Percentiles rank a stretch among this genome's conserved stretches.
Evolutionary conservation across 2,888 invertebrate species (phyloP).

Genomic region (Vesta saturnalis): DNA sequence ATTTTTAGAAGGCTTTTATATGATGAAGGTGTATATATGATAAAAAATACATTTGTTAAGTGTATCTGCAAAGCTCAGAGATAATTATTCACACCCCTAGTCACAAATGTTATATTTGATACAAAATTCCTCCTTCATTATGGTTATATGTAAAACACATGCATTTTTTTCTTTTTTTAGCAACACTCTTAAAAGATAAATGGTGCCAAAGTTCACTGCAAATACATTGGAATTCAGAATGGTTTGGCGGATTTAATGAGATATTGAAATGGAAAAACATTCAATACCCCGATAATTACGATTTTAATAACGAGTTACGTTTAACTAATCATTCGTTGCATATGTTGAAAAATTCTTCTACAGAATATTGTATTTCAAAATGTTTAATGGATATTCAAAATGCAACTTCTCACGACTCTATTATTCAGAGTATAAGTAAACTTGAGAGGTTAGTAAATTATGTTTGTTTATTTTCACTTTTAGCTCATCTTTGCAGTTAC

Average conservation of each 20-base stretch:
- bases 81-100: too few species aligned
- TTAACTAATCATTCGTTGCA: conserved; percentile 62
- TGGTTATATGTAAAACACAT: too few species aligned
- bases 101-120: too few species aligned
- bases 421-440: conserved; percentile 66
- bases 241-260: conserved; percentile 58
- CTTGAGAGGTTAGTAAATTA: conserved; percentile 33
- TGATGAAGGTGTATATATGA: too few species aligned
- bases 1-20: too few species aligned
- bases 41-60: too few species aligned
- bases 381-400: conserved; percentile 70
- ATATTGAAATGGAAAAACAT: conserved; percentile 53
- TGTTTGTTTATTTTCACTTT: conserved; percentile 11
- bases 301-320: conserved; percentile 49
- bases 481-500: conserved; percentile 58
- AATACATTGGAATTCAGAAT: conserved; percentile 62
- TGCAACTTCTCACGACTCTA: conserved; percentile 70
- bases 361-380: conserved; percentile 64
- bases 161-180: conserved; percentile 42
- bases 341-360: conserved; percentile 65
- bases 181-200: conserved; percentile 52
- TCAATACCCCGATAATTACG: conserved; percentile 23
- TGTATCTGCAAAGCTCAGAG: too few species aligned
- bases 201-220: conserved; percentile 58
- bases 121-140: too few species aligned